Evolutionary conservation across 2,888 invertebrate species (phyloP), one percentile per base, ranked within the genome.

Genomic region (Drosophila gaucha): DNA sequence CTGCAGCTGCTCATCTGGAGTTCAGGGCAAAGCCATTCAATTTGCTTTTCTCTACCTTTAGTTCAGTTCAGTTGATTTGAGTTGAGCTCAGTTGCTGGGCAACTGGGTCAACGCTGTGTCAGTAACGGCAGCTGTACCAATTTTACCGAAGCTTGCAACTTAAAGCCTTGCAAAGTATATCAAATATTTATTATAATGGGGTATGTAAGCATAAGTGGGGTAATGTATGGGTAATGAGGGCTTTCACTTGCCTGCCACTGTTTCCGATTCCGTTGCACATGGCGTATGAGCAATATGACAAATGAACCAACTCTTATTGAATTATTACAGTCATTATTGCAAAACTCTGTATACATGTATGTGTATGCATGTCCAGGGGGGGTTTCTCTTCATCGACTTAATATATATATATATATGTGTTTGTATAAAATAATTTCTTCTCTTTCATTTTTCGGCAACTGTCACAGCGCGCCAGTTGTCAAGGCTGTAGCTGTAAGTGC

Each of bases 251-350:
- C 52, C 39, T 59, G 57, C 65, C 67, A 46, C 41, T 64, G 66
- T 59, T 75, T 77, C 70, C 67, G 66, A 52, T 83, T 74, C 65
- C 80, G 57, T 67, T 74, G 51, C 70, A 72, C 74, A 60, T 69
- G 67, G 49, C 76, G 66, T 69, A 78, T 67, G 64, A 52, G 64
- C 60, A 67, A 67, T 67, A 64, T 72, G 83, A 83, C 76, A 85
- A 75, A 86, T 88, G 87, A 86, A 85, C 74, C 80, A 82, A 66
- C 80, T 62, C 74, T 84, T 86, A 90, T 84, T 89, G 84, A 89
- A 88, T 90, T 89, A 89, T 86, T 68, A 62, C 74, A 69, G 39
- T 64, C 57, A 66, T 57, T 55, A 56, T 50, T 35, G 46, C 51
- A 35, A 18, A 52, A 38, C 20, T 58, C 22, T 30, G 9, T 10